A percentile compares a stretch with the other conserved stretches of the same genome.
Evolutionary conservation across 1,140 invertebrate genomes (phyloP).

Genomic region (Halictus rubicundus): DNA sequence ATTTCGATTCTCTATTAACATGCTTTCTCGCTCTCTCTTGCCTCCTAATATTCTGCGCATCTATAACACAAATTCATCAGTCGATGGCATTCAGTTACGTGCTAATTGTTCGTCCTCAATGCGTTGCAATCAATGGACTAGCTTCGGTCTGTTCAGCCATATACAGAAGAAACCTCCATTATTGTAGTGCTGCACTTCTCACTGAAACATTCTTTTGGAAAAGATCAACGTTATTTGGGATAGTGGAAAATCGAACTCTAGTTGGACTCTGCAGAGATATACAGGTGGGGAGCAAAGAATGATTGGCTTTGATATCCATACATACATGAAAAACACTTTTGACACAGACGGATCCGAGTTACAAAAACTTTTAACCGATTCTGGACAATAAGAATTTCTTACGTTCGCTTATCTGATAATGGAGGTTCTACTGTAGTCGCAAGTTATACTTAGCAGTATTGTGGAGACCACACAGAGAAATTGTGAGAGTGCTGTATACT

Average conservation of each 20-base stretch:
- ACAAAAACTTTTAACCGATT: no score
- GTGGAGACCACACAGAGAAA: background rate
- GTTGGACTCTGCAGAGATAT: no score
- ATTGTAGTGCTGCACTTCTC: background rate
- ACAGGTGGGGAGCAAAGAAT: no score
- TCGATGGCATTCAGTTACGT: background rate
- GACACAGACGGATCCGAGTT: no score
- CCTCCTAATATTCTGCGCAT: background rate
- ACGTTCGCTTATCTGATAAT: background rate
- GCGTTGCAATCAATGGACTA: slow-evolving; percentile 3
- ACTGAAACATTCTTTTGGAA: no score
- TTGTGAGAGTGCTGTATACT: slow-evolving; percentile 7
- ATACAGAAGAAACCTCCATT: background rate
- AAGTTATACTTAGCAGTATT: slow-evolving; percentile 2
- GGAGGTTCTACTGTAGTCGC: background rate
- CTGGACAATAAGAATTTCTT: background rate
- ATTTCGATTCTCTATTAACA: background rate
- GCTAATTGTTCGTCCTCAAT: background rate
- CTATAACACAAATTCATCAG: background rate
- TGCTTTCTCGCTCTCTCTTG: background rate
- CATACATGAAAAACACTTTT: no score
- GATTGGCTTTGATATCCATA: no score
- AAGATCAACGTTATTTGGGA: no score
- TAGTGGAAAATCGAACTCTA: no score
- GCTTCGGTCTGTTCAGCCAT: background rate